A percentile compares a stretch with the other conserved stretches of the same genome.
Evolutionary conservation across 2,888 invertebrate species (phyloP).

Genomic region (Acleris holmiana): DNA sequence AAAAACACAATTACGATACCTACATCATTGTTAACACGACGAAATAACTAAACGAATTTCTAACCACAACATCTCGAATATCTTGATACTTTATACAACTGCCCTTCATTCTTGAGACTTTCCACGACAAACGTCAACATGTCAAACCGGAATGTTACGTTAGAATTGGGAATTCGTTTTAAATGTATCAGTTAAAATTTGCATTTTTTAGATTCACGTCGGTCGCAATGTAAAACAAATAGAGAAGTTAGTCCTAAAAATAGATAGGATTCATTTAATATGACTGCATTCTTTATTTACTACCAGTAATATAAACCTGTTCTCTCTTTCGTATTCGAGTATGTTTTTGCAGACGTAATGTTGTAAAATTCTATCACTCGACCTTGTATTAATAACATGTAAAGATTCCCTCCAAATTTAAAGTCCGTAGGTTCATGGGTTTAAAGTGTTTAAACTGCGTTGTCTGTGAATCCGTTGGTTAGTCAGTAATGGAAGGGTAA

Average conservation of each 20-base stretch:
- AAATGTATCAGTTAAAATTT: conserved; percentile 24
- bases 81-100: conserved; percentile 40
- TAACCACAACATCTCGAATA: conserved; percentile 45
- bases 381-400: conserved; percentile 3
- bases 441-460: no score
- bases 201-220: conserved; percentile 11
- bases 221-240: no score
- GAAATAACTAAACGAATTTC: conserved; percentile 39
- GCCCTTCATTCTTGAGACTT: conserved; percentile 36
- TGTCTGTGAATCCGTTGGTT: no score
- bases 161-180: conserved; percentile 8
- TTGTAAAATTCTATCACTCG: conserved; percentile 7
- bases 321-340: background rate
- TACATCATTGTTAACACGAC: background rate
- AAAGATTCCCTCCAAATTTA: background rate
- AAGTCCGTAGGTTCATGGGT: no score
- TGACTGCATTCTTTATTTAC: background rate
- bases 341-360: background rate
- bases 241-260: no score
- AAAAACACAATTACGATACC: background rate
- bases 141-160: conserved; percentile 9
- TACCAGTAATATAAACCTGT: background rate
- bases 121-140: conserved; percentile 17
- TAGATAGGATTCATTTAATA: no score
- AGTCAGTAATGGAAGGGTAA: no score